phyloP scores from a whole-genome alignment of 2,113 vertebrate genomes.

The Hypanus sabinus region DNA sequence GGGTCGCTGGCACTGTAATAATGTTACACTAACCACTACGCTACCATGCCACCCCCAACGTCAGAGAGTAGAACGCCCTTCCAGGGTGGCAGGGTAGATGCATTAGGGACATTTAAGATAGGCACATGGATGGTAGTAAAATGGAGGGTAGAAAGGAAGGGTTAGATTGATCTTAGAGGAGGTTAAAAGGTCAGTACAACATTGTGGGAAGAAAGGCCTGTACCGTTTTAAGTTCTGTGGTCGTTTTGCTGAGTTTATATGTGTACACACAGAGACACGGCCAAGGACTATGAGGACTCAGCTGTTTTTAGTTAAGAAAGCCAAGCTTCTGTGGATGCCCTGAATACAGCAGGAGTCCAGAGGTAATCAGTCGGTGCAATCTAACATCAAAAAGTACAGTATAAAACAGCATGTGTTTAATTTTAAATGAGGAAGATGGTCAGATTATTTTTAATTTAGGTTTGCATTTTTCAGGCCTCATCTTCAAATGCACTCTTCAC shows the following conservation, averaged over 20 bases:
- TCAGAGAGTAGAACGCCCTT: too few relatives aligned
- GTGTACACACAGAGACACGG: background rate
- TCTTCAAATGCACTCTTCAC: background rate
- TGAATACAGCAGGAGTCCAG: background rate
- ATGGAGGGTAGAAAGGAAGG: too few relatives aligned
- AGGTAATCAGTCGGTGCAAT: background rate
- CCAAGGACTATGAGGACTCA: background rate
- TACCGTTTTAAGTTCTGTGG: too few relatives aligned
- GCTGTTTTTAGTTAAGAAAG: background rate
- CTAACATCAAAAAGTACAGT: background rate
- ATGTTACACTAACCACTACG: too few relatives aligned
- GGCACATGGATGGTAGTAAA: too few relatives aligned
- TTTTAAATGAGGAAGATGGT: background rate
- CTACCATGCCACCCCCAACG: too few relatives aligned
- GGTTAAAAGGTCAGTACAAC: too few relatives aligned
- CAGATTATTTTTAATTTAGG: slow-evolving; percentile 9
- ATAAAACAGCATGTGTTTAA: background rate
- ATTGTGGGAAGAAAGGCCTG: too few relatives aligned
- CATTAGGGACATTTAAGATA: too few relatives aligned
- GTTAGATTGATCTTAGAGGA: too few relatives aligned
- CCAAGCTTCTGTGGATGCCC: background rate
- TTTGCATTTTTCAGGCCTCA: background rate
- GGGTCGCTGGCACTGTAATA: too few relatives aligned
- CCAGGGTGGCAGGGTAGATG: too few relatives aligned
- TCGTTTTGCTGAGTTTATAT: background rate